phyloP scores from a whole-genome alignment of 2,113 vertebrate genomes.

The Grantiella picta region DNA sequence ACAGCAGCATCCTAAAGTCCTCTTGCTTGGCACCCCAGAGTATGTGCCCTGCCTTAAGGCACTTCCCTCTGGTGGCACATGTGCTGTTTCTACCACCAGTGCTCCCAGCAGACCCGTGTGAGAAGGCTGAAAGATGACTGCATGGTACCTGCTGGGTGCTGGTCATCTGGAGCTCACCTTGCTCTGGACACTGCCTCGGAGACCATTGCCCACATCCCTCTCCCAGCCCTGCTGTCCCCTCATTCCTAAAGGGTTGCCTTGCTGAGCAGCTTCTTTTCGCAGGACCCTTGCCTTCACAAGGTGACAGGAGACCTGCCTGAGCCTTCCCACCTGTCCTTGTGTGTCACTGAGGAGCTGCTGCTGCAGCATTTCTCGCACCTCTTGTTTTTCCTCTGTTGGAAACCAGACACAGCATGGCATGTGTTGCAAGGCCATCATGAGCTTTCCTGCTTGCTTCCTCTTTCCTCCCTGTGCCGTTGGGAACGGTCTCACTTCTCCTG shows the following conservation, averaged over 20 bases:
- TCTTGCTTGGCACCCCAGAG: background rate
- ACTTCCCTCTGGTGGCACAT: background rate
- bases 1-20: background rate
- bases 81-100: background rate
- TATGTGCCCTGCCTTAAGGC: background rate
- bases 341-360: background rate
- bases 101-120: background rate
- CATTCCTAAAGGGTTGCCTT: background rate
- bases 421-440: background rate
- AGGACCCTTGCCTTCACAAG: background rate
- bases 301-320: background rate
- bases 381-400: background rate
- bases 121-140: background rate
- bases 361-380: background rate
- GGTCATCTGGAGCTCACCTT: background rate
- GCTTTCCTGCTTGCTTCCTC: slow-evolving; percentile 38
- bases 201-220: background rate
- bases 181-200: background rate
- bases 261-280: background rate
- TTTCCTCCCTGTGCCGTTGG: background rate
- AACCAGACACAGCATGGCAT: background rate
- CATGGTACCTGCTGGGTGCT: background rate
- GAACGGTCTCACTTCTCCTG: background rate
- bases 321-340: background rate
- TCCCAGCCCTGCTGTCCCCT: background rate